These are phyloP conservation scores for Chiridota heheva DNA, from an alignment of 35 echinoderm and acorn worm species.

Conservation along the genomic window DNA sequence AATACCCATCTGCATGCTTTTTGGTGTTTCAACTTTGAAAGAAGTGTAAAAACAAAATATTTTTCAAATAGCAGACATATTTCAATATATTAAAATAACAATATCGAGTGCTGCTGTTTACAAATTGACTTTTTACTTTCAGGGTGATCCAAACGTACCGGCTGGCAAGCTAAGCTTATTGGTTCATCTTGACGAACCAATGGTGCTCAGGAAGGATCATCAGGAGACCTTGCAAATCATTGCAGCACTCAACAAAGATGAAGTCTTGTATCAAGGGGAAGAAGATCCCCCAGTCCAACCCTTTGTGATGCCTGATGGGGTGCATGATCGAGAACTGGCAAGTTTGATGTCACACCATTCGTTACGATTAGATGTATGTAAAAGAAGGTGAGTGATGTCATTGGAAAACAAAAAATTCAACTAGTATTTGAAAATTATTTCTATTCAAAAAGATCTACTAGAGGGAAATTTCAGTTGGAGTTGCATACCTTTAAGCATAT, in stretches of 20 bases:
- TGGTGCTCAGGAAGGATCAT: conserved; percentile 58
- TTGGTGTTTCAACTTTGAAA: too few relatives aligned
- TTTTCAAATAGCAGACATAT: too few relatives aligned
- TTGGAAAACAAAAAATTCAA: too few relatives aligned
- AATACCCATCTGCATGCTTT: too few relatives aligned
- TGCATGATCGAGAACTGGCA: conserved; percentile 68
- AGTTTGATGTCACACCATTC: conserved; percentile 19
- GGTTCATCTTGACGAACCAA: conserved; percentile 73
- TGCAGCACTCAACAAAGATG: conserved; percentile 35
- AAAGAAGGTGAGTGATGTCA: conserved; percentile 42
- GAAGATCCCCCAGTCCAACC: conserved; percentile 32
- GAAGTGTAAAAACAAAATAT: too few relatives aligned
- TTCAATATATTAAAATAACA: too few relatives aligned
- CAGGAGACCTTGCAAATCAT: conserved; percentile 56
- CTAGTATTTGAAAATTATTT: too few relatives aligned
- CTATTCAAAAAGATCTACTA: too few relatives aligned
- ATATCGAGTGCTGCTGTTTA: too few relatives aligned
- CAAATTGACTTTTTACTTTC: not conserved
- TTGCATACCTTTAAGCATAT: too few relatives aligned
- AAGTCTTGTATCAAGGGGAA: not conserved
- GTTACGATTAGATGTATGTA: conserved; percentile 52
- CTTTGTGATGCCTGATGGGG: conserved; percentile 57
- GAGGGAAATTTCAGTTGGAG: too few relatives aligned
- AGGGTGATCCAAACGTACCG: conserved; percentile 97
- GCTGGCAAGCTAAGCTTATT: conserved; percentile 75